Base-by-base conservation (phyloP, 2,888 invertebrate species). In the Acrobasis consociella region DNA sequence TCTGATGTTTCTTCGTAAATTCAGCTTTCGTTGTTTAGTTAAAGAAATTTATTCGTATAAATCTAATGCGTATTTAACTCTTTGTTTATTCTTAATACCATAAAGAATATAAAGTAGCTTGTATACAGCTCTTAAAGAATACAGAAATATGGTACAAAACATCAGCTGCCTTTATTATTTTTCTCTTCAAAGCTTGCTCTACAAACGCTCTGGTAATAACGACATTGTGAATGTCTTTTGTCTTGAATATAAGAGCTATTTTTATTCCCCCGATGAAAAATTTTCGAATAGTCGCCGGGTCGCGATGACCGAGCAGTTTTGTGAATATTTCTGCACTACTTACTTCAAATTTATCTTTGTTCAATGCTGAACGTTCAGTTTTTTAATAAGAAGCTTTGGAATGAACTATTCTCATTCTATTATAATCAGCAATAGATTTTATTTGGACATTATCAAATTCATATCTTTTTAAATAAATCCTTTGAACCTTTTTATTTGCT, bases 301-400 rank as follows among this genome's bases (percentile, higher is more conserved):
- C n/a, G 9, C 76, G 81, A 81, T 85, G 81, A 86, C 79, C 81
- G 76, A 83, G 85, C 80, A 80, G 65, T 76, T 74, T 80, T 75
- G 69, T 70, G 69, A 77, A 77, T 77, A 72, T 83, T 81, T 84
- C 81, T 80, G 78, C 79, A 80, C 81, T 82, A 81, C 80, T 83
- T 83, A 81, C 72, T 74, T 72, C 73, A 72, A 82, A 82, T 85
- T 75, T 82, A 82, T 84, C 76, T 78, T 79, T 72, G 72, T 72
- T 73, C 70, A 68, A 67, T 75, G 80, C 81, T 86, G 86, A 87
- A 82, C 83, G 83, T 86, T 82, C 81, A 84, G 83, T 80, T 85
- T 86, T 85, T 81, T 83, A 77, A 82, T 81, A 81, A 82, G 80
- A 75, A 82, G 74, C 80, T 74, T 83, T 78, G 77, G 80, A 46